Percentiles rank a stretch among this genome's conserved stretches.
Conservation (phyloP, 1,140 invertebrate species). For the Pachyrhynchus sulphureomaculatus region DNA sequence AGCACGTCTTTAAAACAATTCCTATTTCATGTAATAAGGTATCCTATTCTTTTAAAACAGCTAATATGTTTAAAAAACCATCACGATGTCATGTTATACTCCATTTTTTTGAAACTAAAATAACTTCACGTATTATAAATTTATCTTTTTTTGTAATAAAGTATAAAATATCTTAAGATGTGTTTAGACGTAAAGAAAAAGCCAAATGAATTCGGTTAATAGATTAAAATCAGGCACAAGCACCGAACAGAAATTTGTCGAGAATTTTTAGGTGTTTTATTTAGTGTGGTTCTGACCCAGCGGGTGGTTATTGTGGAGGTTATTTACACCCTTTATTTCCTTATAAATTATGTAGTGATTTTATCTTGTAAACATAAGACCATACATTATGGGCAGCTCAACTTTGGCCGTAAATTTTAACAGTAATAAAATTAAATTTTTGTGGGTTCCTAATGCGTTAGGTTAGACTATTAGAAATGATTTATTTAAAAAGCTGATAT, state of each 20-base stretch:
- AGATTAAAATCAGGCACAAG: slow-evolving; percentile 31
- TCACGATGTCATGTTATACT: slow-evolving; percentile 38
- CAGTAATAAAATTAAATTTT: slow-evolving; percentile 27
- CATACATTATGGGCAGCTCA: slow-evolving; percentile 21
- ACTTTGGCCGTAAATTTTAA: slow-evolving; percentile 18
- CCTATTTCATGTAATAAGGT: slow-evolving; percentile 23
- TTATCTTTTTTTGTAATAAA: background rate
- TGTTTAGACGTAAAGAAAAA: slow-evolving; percentile 25
- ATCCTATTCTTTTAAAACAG: slow-evolving; percentile 31
- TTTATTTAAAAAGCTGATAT: slow-evolving; percentile 6
- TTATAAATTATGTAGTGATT: slow-evolving; percentile 45
- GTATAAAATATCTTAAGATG: slow-evolving; percentile 7
- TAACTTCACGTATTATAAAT: slow-evolving; percentile 2
- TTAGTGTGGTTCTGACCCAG: slow-evolving; percentile 33
- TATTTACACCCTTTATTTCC: slow-evolving; percentile 45
- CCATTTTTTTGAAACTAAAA: background rate
- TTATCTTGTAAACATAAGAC: slow-evolving; percentile 36
- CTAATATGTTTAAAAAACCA: slow-evolving; percentile 36
- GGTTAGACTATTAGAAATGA: slow-evolving; percentile 20
- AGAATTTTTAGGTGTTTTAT: slow-evolving; percentile 42
- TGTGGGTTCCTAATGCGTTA: slow-evolving; percentile 18
- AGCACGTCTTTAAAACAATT: no score
- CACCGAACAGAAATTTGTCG: slow-evolving; percentile 44
- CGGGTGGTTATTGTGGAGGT: slow-evolving; percentile 43
- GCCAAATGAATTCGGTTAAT: slow-evolving; percentile 21